Evolutionary conservation across 2,113 vertebrate species (phyloP), one percentile per base, ranked within the genome.

Genomic region (Lepus europaeus): DNA sequence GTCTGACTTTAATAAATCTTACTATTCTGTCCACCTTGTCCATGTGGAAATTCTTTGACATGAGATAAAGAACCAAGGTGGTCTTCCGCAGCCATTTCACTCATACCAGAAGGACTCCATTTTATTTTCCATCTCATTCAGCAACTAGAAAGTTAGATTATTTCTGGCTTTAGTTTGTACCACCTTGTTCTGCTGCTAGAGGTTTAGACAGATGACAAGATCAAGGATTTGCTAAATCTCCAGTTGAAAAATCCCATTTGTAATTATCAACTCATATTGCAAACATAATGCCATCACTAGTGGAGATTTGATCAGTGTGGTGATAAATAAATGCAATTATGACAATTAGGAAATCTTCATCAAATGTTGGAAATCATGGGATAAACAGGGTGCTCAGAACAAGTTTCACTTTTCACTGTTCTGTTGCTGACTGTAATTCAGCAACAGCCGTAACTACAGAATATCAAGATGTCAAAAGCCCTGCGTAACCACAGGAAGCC

Each of bases 251-350:
- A 39, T 2, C 29, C 87, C 25, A 63, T 1, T 19, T 76, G 45
- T 63, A 88, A 56, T 80, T 72, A 68, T 9, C 29, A 61, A 12
- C 8, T 78, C 14, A 86, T 86, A 13, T 11, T 6, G 16, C n/a
- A 82, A 33, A 78, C 17, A 66, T 12, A 93, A 79, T 81, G 27
- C 11, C 13, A 66, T 53, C 84, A 72, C 13, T 80, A 29, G 56
- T 53, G 14, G n/a, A 49, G 29, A 89, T 49, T 68, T 84, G 27
- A 89, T 68, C 19, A n/a, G 45, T 45, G 45, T 3, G 12, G 5
- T 69, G 27, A 16, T 76, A 14, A 94, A 85, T 82, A 81, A 81
- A 27, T 80, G 23, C 23, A 95, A 87, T 94, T 78, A 53, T 29
- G 51, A 82, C 23, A 68, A 73, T 36, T 53, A 85, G 22, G 11